Conservation (phyloP, 2,797 vertebrate species). For the Cyclura pinguis region DNA sequence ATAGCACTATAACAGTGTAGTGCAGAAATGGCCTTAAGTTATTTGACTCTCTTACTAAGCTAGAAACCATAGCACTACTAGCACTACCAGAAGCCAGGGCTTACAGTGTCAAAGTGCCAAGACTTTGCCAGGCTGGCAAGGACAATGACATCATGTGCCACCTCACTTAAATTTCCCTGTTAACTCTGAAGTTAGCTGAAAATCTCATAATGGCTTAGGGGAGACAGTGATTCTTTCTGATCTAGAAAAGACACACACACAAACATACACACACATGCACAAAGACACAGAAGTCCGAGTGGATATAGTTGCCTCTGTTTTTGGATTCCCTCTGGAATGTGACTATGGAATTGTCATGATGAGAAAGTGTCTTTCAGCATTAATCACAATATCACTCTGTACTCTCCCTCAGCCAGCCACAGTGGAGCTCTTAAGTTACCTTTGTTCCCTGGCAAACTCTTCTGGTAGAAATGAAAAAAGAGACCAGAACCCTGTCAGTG, state of each 20-base stretch:
- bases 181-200: not conserved
- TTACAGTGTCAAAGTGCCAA: not conserved
- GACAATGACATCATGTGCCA: not conserved
- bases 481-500: no score
- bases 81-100: not conserved
- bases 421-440: not conserved
- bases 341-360: not conserved
- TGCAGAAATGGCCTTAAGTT: not conserved
- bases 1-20: no score
- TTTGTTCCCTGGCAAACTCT: no score
- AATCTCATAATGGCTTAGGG: not conserved
- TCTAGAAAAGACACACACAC: not conserved
- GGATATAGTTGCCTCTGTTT: not conserved
- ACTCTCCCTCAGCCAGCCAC: not conserved
- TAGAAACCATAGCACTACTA: not conserved
- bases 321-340: not conserved
- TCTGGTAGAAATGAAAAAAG: no score
- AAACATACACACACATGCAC: not conserved
- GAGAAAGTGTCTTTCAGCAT: not conserved
- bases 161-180: not conserved
- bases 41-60: not conserved
- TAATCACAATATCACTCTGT: not conserved
- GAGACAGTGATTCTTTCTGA: not conserved
- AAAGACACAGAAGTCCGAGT: not conserved
- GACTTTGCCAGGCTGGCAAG: not conserved